Evolutionary conservation across 2,888 invertebrate species (phyloP), one percentile per base, ranked within the genome.

Genomic region (Artemia sinica): DNA sequence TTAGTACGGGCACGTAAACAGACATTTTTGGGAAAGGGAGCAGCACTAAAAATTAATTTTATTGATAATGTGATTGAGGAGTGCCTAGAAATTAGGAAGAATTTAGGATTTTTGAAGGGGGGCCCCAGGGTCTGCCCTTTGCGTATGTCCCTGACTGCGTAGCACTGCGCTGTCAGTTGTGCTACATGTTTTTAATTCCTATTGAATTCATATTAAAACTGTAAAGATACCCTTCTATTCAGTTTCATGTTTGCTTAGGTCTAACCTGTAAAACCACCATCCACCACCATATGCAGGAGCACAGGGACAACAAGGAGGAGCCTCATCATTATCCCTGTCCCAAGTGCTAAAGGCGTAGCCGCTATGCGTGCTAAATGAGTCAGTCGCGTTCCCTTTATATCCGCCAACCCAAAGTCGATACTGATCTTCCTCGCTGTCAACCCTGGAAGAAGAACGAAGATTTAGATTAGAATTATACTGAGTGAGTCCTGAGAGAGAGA

Each of bases 241-340:
- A 28, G 28, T 28, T 28, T 28, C 28, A 28, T 28, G 4, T 28
- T 28, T 28, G 28, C 28, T 28, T 28, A 28, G 49, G 12, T 8
- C 75, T 73, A 74, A 82, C 80, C 79, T 81, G 74, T 82, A 80
- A 73, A 82, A 82, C 84, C 84, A 84, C 83, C 84, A 84, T 11
- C 83, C 84, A 28, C 82, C 82, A 1, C 80, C 81, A 75, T 81
- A 83, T 1, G 80, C 79, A 28, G 79, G 75, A 0, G 82, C 80
- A 74, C 83, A 83, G 18, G 81, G 80, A 73, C 82, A 81, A 73
- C 82, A 82, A 14, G 77, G 76, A 0, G 80, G 80, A 12, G 80
- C 80, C 41, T 78, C 76, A 73, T 83, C 82, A 73, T 82, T 81
- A 51, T 78, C 80, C 8, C 76, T 74, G 74, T 81, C 81, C 71